phyloP scores from a whole-genome alignment of 2,888 invertebrate species.

The Oscheius sp. region DNA sequence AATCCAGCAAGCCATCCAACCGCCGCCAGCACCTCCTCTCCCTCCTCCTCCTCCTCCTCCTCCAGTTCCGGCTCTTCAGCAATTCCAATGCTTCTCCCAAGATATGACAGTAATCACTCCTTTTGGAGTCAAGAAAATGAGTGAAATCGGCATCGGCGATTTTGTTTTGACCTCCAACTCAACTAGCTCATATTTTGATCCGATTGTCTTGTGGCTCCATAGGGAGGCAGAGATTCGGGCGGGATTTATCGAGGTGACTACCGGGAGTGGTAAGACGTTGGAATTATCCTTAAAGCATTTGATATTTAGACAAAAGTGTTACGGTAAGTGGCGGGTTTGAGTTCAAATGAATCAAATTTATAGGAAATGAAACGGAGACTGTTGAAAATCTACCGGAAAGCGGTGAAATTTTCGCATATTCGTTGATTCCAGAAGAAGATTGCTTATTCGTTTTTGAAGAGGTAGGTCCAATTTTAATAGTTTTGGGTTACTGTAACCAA shows the following conservation, averaged over 20 bases:
- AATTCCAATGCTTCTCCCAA: neutral
- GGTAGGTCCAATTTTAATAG: neutral
- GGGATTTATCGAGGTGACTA: conserved; percentile 41
- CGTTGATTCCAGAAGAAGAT: neutral
- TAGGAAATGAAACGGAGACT: neutral
- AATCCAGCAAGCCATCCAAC: neutral
- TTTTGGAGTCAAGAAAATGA: neutral
- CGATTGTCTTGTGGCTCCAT: neutral
- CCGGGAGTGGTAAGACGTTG: conserved; percentile 42
- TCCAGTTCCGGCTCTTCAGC: neutral
- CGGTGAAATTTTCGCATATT: neutral
- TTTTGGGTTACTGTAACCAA: too few relatives aligned
- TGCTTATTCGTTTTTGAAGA: neutral
- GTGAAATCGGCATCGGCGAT: neutral
- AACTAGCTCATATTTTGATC: neutral
- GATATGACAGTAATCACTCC: neutral
- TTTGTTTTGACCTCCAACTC: neutral
- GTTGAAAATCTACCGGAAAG: neutral
- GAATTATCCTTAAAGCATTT: conserved; percentile 39
- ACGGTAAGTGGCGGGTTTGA: too few relatives aligned
- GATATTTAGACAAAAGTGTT: too few relatives aligned
- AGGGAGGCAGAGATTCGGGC: neutral
- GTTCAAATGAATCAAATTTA: too few relatives aligned
- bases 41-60: neutral
- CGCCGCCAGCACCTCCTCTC: neutral